These are phyloP conservation scores for Amblyjoppa proteus DNA, from an alignment of 2,888 invertebrate species.

Conservation along the genomic window DNA sequence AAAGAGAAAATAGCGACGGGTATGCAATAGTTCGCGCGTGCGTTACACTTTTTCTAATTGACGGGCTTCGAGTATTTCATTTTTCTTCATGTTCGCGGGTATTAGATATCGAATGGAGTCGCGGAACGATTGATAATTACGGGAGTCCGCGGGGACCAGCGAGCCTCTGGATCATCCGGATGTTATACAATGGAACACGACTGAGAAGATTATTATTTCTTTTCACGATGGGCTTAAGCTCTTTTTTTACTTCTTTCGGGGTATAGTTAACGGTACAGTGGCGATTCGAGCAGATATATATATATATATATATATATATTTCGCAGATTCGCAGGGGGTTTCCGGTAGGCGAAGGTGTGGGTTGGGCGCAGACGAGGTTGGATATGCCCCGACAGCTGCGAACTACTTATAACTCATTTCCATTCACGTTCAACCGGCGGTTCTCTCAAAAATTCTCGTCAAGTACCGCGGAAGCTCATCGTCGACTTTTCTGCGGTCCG, in stretches of 20 bases:
- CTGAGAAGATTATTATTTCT: conserved; percentile 23
- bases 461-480: conserved; percentile 52
- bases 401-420: conserved; percentile 49
- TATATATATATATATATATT: not conserved
- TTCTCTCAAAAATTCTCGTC: conserved; percentile 46
- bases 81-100: not conserved
- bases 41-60: not conserved
- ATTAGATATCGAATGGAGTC: too few relatives aligned
- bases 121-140: conserved; percentile 5
- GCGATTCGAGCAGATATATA: not conserved
- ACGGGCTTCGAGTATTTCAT: not conserved
- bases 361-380: not conserved
- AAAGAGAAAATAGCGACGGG: not conserved
- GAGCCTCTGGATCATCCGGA: conserved; percentile 2
- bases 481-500: conserved; percentile 43
- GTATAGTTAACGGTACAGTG: not conserved
- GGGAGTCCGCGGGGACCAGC: not conserved
- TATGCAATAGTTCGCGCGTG: not conserved
- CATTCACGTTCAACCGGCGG: conserved; percentile 26
- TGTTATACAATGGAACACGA: conserved; percentile 20
- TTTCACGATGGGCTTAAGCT: conserved; percentile 4
- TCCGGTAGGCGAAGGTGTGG: not conserved
- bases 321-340: not conserved
- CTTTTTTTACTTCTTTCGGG: not conserved
- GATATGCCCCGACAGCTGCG: conserved; percentile 13